Evolutionary conservation across 2,113 vertebrate species (phyloP), one percentile per base, ranked within the genome.

Genomic region (Cololabis saira): DNA sequence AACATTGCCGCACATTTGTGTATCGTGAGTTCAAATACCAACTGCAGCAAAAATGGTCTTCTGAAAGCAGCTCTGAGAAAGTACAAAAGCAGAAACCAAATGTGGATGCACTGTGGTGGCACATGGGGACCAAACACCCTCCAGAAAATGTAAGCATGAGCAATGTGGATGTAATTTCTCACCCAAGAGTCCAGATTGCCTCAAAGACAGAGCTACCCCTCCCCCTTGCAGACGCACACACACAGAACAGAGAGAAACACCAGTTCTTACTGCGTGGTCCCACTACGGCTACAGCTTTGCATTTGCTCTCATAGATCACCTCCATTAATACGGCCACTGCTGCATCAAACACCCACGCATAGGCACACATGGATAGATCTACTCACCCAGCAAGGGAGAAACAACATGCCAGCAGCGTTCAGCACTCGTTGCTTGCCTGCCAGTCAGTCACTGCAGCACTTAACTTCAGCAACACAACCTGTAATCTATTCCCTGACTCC

Each of bases 351-450:
- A 11, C 82, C 75, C 64, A 65, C 89, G 56, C 79, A 66, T 64
- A 47, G 70, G 24, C 69, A 52, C 71, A 51, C 61, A 68, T 60
- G 67, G 62, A 80, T 64, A 42, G 58, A 67, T 85, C 78, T 83
- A 87, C 88, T 91, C 80, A 89, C 83, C 86, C 67, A 86, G 87
- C 86, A 90, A 82, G 88, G 79, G 77, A 79, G 86, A 82, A 71
- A 83, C 85, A 85, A 85, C 82, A 74, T 74, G 78, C 80, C 83
- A 86, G 76, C 82, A 84, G 62, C 80, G 71, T 70, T 76, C 83
- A 72, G 83, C 73, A 65, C 66, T 69, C 61, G 57, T 70, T 58
- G 52, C 68, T 77, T 12, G 16, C 62, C 56, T 69, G 50, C 73
- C 71, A 78, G 71, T 80, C 71, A 78, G 71, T 80, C 62, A 81